Evolutionary conservation across 2,888 invertebrate species (phyloP).

Genomic region (Camponotus fellah): DNA sequence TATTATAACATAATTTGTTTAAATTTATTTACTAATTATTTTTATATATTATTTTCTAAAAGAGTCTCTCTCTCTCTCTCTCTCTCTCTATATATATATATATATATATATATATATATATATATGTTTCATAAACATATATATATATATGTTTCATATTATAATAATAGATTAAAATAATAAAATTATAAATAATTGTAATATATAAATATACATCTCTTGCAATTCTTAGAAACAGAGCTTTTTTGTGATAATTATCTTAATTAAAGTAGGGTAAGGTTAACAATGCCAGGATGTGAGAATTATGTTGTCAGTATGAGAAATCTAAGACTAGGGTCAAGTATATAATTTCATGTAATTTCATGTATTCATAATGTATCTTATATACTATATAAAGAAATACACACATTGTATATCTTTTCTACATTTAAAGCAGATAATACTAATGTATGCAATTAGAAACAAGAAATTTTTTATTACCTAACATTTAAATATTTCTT

Average conservation of each 20-base stretch:
- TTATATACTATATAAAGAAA: not conserved
- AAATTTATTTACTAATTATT: conserved; percentile 16
- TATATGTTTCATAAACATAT: no score
- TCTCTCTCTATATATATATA: no score
- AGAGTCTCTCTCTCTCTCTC: no score
- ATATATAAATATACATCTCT: not conserved
- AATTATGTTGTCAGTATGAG: conserved; percentile 80
- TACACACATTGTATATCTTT: not conserved
- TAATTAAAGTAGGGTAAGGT: conserved; percentile 38
- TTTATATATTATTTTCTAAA: not conserved
- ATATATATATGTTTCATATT: not conserved
- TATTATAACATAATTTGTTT: not conserved
- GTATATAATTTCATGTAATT: conserved; percentile 60
- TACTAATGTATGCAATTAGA: conserved; percentile 2
- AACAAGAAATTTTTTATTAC: not conserved
- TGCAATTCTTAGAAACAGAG: not conserved
- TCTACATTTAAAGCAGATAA: conserved; percentile 9
- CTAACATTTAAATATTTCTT: not conserved
- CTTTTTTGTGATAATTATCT: conserved; percentile 30
- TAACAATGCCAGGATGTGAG: conserved; percentile 78
- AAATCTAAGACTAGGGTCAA: conserved; percentile 78
- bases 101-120: not conserved
- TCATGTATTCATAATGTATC: conserved; percentile 7
- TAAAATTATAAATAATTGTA: not conserved
- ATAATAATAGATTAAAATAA: not conserved